phyloP scores from a whole-genome alignment of 1,140 invertebrate species.

The Trichonephila inaurata region DNA sequence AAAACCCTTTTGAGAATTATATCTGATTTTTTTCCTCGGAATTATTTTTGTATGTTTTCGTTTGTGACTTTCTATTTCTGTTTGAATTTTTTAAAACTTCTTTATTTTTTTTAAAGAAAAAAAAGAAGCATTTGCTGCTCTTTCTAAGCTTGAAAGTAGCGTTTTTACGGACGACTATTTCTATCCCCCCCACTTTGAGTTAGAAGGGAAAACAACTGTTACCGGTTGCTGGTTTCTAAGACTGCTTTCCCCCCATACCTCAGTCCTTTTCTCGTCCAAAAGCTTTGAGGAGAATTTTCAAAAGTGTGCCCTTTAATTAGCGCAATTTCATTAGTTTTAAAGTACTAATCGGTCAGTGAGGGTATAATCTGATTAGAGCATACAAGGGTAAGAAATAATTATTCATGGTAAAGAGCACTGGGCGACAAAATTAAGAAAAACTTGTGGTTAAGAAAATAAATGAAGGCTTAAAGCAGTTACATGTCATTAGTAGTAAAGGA shows the following conservation, averaged over 20 bases:
- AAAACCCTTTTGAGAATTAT: not conserved
- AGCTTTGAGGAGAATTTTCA: not conserved
- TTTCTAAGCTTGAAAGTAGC: not conserved
- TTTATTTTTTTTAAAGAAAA: not conserved
- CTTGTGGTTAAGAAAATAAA: not conserved
- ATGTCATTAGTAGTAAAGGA: not conserved
- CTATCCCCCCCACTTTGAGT: not conserved
- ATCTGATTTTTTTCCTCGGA: not conserved
- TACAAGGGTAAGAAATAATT: not conserved
- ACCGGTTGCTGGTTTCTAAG: not conserved
- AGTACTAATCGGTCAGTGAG: not conserved
- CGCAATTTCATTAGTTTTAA: not conserved
- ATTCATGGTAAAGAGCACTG: not conserved
- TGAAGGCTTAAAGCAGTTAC: not conserved
- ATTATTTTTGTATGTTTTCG: not conserved
- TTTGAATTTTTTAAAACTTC: not conserved
- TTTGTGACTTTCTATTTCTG: not conserved
- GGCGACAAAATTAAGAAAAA: not conserved
- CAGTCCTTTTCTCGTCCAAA: not conserved
- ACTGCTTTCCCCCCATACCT: not conserved
- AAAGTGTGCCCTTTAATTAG: not conserved
- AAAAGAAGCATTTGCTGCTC: not conserved
- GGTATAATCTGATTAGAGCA: conserved; percentile 6
- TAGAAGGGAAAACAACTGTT: not conserved
- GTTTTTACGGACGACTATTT: not conserved